Base-by-base conservation (phyloP, 2,888 invertebrate species). In the Euphydryas editha region DNA sequence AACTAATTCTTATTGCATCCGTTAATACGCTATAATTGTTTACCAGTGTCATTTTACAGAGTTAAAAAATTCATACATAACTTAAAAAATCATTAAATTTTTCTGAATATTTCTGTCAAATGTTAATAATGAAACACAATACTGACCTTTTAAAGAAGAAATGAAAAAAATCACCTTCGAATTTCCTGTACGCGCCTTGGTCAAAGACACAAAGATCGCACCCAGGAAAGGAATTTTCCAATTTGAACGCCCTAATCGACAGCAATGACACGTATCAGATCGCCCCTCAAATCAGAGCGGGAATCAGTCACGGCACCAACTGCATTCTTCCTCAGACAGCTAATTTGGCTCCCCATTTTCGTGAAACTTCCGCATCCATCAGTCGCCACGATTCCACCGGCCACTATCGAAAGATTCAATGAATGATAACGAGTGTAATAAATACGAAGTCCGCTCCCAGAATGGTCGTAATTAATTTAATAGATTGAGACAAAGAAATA, bases 401-500 rank as follows among this genome's bases (percentile, higher is more conserved):
- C 65, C 67, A 67, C 70, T 70, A 71, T 74, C 72, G 65, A 63
- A 68, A 90, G 92, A 92, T 92, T 89, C 91, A 90, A 91, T 90
- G 91, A 90, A 90, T 88, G 92, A 92, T 92, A 92, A 92, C 90
- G 91, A 90, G 86, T 82, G 87, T 92, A 92, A 92, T 92, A 92
- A 92, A 91, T 91, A 90, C 89, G 82, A 0, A 51, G 63, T 86
- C 86, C 88, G 87, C 88, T 86, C 89, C 87, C 85, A 84, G 85
- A 90, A 91, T 88, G 85, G 83, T 81, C 80, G 88, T 91, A 92
- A 92, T 92, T 91, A 92, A 92, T 91, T 90, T 91, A 92, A 91
- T 92, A 92, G 89, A 90, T 91, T 91, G 89, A 90, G 89, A 92
- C 91, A 91, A 91, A 90, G 91, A 92, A 92, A 90, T 92, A 89